Conservation (phyloP, 2,888 invertebrate genomes). For the Drepana falcataria region DNA sequence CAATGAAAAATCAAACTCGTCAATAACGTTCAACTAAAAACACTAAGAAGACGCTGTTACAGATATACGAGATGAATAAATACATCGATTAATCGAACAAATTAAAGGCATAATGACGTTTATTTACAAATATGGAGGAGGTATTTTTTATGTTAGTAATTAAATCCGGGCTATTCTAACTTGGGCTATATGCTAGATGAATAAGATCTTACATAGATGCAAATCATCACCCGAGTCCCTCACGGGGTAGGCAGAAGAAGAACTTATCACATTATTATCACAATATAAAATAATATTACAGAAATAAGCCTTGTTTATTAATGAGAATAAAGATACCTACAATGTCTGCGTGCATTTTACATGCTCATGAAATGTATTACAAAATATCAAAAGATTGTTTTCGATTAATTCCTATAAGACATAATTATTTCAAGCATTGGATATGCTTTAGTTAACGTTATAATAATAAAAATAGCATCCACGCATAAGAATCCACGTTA, state of each 20-base stretch:
- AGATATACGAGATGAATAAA: too few species aligned
- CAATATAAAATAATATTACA: conserved; percentile 24
- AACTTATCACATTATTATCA: conserved; percentile 30
- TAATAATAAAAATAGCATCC: too few species aligned
- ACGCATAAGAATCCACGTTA: too few species aligned
- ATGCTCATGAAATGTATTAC: background rate
- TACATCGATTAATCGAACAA: background rate
- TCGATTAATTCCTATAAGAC: too few species aligned
- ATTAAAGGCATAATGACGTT: background rate
- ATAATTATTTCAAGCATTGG: too few species aligned
- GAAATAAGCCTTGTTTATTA: conserved; percentile 12
- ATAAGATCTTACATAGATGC: background rate
- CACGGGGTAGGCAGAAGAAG: background rate
- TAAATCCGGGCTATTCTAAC: background rate
- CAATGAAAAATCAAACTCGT: background rate
- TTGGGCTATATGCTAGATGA: background rate
- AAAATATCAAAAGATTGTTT: too few species aligned
- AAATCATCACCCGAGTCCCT: too few species aligned
- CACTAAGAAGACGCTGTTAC: too few species aligned
- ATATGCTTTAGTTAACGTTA: too few species aligned
- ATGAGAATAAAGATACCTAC: conserved; percentile 8
- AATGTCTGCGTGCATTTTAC: background rate
- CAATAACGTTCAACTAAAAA: too few species aligned
- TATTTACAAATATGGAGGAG: background rate
- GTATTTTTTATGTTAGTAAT: too few species aligned